These are phyloP conservation scores for Spodoptera exigua DNA, from an alignment of 2,888 invertebrate species.

Conservation along the genomic window DNA sequence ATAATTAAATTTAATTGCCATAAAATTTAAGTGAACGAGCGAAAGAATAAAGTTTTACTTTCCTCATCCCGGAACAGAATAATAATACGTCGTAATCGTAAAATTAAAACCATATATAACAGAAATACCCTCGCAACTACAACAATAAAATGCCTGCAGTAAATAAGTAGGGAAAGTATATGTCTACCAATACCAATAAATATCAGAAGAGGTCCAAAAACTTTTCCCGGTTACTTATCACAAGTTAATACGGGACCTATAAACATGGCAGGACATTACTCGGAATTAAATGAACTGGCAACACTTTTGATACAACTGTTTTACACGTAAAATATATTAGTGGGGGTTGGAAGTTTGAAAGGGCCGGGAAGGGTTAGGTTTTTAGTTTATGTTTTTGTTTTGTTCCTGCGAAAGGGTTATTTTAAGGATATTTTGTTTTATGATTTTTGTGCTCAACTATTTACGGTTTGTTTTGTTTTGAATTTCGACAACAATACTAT, in stretches of 20 bases:
- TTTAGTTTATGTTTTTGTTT: no score
- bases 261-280: constrained; percentile 71
- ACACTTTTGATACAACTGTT: constrained; percentile 37
- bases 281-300: constrained; percentile 73
- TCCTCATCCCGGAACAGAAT: no score
- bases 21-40: no score
- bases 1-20: no score
- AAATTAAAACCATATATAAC: background rate
- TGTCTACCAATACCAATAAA: constrained; percentile 47
- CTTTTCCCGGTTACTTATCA: constrained; percentile 63
- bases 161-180: constrained; percentile 19
- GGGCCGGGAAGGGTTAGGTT: background rate
- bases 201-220: constrained; percentile 48
- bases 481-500: no score
- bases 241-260: constrained; percentile 62
- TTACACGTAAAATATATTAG: constrained; percentile 24
- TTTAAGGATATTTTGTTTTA: no score
- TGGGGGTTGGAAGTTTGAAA: constrained; percentile 17
- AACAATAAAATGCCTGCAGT: background rate
- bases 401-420: no score
- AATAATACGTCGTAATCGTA: background rate
- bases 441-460: no score
- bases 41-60: no score
- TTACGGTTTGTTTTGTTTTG: no score
- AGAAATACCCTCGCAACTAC: background rate